Evolutionary conservation across 2,797 vertebrate species (phyloP).

Genomic region (Leptoclinus maculatus): DNA sequence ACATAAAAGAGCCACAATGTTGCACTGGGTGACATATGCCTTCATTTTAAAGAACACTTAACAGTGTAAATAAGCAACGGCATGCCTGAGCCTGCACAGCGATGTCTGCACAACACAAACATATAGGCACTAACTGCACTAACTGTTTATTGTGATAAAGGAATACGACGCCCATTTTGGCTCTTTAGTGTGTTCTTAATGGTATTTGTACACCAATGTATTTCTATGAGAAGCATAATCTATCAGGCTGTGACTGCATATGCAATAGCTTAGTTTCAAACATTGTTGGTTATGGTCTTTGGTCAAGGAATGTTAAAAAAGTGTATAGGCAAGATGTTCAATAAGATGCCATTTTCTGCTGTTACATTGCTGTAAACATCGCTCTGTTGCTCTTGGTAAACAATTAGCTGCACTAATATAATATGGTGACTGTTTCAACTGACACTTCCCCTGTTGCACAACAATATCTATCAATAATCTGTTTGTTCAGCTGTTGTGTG

Average conservation of each 20-base stretch:
- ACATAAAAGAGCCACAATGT: slow-evolving; percentile 25
- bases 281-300: neutral
- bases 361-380: neutral
- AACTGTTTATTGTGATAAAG: slow-evolving; percentile 15
- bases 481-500: neutral
- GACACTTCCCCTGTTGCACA: neutral
- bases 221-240: neutral
- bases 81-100: neutral
- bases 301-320: neutral
- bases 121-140: neutral
- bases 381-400: neutral
- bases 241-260: neutral
- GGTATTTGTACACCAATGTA: neutral
- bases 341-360: neutral
- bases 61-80: slow-evolving; percentile 20
- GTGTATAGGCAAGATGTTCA: neutral
- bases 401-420: neutral
- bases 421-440: neutral
- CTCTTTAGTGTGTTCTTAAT: slow-evolving; percentile 9
- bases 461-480: neutral
- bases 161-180: neutral
- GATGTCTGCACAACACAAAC: neutral
- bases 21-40: slow-evolving; percentile 27
- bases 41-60: slow-evolving; percentile 34
- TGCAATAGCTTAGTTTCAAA: neutral